Evolutionary conservation across 2,888 invertebrate species (phyloP), one percentile per base, ranked within the genome.

Genomic region (Carpatolechia fugitivella): DNA sequence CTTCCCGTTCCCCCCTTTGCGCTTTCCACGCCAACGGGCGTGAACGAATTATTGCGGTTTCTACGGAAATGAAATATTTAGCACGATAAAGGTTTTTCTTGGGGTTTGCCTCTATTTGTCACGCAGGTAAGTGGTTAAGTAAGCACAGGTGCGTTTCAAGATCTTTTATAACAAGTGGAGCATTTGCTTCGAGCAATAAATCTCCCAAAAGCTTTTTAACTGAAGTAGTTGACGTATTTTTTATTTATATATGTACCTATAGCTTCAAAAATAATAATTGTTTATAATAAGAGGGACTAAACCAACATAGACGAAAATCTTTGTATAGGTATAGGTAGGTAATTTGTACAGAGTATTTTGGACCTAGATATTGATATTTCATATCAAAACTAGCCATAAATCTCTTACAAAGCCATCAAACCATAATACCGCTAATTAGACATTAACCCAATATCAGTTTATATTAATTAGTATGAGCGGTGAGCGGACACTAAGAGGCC

Each of bases 11-110:
- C 16, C 40, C 10, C 18, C 20, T 18, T 16, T 8, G 11, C 10
- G 40, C 18, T 18, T 10, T 18, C 16, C 14, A 4, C 40, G 40
- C 18, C 40, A 33, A 56, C 58, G 58, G 56, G 53, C 56, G 47
- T 53, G 50, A 60, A 60, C 59, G 57, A 60, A 60, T 41, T 41
- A 41, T 41, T 41, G 20, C 40, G 40, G 18, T 41, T 10, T 18
- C 40, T 18, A 18, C 18, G 18, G 18, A 41, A 41, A 41, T 41
- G 40, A 41, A 41, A 41, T 41, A 20, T 41, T 41, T 20, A 41
- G 10, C 40, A 10, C 11, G 40, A 41, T 18, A 41, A 41, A 41
- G 40, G 40, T 18, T 41, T 38, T 36, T 6, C 40, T 20, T 11
- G 20, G 4, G 40, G 18, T 20, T 18, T 16, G 8, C 40, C 18